Percentiles rank a stretch among this genome's conserved stretches.
Evolutionary conservation across 2,797 vertebrate species (phyloP).

Genomic region (Echeneis naucrates): DNA sequence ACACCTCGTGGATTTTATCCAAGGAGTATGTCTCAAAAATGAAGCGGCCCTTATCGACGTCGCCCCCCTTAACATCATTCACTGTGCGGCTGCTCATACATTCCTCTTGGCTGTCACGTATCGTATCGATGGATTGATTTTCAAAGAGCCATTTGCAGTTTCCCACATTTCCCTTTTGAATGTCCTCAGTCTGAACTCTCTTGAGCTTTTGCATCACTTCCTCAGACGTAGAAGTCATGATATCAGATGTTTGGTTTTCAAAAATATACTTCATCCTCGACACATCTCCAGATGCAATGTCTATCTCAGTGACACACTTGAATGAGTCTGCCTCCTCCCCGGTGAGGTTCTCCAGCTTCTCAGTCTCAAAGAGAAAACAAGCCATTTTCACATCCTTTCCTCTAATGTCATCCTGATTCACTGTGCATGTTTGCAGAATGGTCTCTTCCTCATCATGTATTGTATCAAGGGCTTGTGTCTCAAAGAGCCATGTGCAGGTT

Average conservation of each 20-base stretch:
- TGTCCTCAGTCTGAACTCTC: slow-evolving; percentile 86
- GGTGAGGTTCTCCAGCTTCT: slow-evolving; percentile 88
- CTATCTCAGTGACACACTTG: slow-evolving; percentile 87
- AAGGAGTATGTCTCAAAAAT: slow-evolving; percentile 93
- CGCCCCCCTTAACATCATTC: slow-evolving; percentile 89
- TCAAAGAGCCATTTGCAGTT: slow-evolving; percentile 93
- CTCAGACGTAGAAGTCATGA: slow-evolving; percentile 89
- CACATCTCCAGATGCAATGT: slow-evolving; percentile 91
- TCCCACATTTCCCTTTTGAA: slow-evolving; percentile 91
- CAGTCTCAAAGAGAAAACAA: slow-evolving; percentile 92
- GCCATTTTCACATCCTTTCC: slow-evolving; percentile 91
- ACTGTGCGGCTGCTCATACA: slow-evolving; percentile 80
- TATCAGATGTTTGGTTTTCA: slow-evolving; percentile 90
- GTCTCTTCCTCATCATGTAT: slow-evolving; percentile 87
- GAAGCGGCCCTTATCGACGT: slow-evolving; percentile 90
- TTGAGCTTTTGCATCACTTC: slow-evolving; percentile 88
- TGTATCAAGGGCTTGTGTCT: slow-evolving; percentile 90
- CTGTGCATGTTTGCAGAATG: slow-evolving; percentile 82
- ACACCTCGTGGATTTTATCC: slow-evolving; percentile 89
- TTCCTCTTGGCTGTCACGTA: slow-evolving; percentile 81
- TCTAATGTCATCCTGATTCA: slow-evolving; percentile 88
- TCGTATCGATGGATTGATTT: slow-evolving; percentile 89
- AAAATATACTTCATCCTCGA: slow-evolving; percentile 92
- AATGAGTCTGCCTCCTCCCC: slow-evolving; percentile 83
- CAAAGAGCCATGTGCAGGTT: slow-evolving; percentile 94